phyloP scores from a whole-genome alignment of 2,113 vertebrate genomes.

The Neopipo cinnamomea region DNA sequence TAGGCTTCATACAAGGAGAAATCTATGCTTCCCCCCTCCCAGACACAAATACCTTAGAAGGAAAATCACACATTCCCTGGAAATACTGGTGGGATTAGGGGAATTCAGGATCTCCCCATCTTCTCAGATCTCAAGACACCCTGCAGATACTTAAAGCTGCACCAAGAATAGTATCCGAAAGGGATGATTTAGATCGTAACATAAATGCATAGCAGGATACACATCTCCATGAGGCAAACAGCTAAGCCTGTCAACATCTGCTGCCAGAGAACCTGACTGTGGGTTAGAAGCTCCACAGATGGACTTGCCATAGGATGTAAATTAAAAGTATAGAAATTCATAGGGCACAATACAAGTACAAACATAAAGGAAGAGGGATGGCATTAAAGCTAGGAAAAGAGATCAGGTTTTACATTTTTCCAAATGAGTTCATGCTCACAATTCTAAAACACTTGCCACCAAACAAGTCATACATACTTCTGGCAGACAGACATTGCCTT shows the following conservation, averaged over 20 bases:
- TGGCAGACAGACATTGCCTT: conserved; percentile 38
- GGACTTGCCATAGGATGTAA: neutral
- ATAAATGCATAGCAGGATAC: neutral
- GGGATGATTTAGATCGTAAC: neutral
- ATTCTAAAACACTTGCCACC: conserved; percentile 26
- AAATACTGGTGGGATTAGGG: neutral
- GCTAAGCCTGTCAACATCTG: neutral
- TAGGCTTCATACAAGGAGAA: neutral
- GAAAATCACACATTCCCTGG: neutral
- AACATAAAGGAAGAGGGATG: neutral
- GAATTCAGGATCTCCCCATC: neutral
- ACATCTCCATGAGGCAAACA: neutral
- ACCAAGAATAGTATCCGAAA: neutral
- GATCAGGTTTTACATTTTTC: conserved; percentile 13
- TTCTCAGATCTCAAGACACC: neutral
- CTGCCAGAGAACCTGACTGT: neutral
- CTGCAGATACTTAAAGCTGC: neutral
- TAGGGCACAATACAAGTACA: neutral
- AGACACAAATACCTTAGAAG: neutral
- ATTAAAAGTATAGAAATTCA: neutral
- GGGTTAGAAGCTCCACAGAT: neutral
- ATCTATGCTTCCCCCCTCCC: neutral
- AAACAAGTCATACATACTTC: conserved; percentile 13
- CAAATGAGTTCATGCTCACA: conserved; percentile 18
- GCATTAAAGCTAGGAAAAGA: neutral